phyloP scores from a whole-genome alignment of 2,888 invertebrate genomes.

The Drosophila koepferae region DNA sequence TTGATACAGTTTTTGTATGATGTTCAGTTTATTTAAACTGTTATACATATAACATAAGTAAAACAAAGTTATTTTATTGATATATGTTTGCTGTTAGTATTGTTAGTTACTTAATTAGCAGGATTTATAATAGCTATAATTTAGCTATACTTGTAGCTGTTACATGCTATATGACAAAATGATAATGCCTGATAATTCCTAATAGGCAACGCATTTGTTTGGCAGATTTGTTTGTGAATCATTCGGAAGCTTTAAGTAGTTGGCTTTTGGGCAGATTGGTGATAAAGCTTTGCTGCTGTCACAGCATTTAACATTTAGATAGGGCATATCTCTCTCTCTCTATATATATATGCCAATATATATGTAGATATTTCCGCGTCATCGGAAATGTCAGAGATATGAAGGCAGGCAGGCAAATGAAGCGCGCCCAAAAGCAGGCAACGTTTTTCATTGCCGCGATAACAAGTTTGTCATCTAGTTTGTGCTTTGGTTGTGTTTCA shows the following conservation, averaged over 20 bases:
- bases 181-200: neutral
- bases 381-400: constrained; percentile 23
- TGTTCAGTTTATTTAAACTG: neutral
- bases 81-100: no score
- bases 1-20: no score
- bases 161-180: neutral
- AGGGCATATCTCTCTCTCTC: neutral
- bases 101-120: no score
- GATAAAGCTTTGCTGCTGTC: constrained; percentile 26
- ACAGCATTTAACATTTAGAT: constrained; percentile 7
- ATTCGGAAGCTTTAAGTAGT: constrained; percentile 23
- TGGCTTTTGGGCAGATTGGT: constrained; percentile 23
- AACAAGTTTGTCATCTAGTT: constrained; percentile 46
- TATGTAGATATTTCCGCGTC: constrained; percentile 14
- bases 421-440: constrained; percentile 44
- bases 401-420: constrained; percentile 27
- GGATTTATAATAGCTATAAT: no score
- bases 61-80: neutral
- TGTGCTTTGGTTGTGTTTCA: constrained; percentile 14
- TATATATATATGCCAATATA: constrained; percentile 7
- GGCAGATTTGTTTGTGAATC: constrained; percentile 39
- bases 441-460: constrained; percentile 33
- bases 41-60: constrained; percentile 1
- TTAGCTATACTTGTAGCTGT: neutral
- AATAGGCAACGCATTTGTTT: constrained; percentile 38